These are phyloP conservation scores for Nemurella pictetii DNA, from an alignment of 2,888 invertebrate genomes.

Conservation along the genomic window DNA sequence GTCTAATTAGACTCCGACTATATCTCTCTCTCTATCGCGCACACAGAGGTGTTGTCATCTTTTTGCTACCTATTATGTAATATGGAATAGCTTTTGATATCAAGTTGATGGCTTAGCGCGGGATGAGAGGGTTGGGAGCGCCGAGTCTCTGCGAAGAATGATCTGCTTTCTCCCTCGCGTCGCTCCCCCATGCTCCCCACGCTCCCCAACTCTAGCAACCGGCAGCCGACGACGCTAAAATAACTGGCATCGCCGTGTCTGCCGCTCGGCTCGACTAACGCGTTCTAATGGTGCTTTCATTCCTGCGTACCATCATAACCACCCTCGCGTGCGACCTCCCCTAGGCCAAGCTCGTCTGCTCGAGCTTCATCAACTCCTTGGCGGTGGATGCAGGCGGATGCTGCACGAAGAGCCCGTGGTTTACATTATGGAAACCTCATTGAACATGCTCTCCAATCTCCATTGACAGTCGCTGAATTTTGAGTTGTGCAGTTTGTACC, in stretches of 20 bases:
- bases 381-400: too few relatives aligned
- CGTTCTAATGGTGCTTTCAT: conserved; percentile 23
- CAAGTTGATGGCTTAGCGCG: conserved; percentile 3
- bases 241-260: background rate
- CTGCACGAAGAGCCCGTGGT: too few relatives aligned
- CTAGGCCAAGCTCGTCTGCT: too few relatives aligned
- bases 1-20: conserved; percentile 39
- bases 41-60: conserved; percentile 19
- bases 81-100: background rate
- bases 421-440: background rate
- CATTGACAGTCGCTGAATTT: background rate
- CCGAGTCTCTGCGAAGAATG: background rate
- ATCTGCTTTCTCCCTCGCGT: background rate
- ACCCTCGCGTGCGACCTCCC: background rate
- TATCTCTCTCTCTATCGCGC: too few relatives aligned
- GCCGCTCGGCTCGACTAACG: conserved; percentile 9
- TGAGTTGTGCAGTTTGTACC: background rate
- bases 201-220: background rate
- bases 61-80: background rate
- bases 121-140: background rate
- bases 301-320: background rate
- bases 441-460: background rate
- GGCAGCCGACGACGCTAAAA: background rate
- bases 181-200: background rate
- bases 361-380: background rate